These are phyloP conservation scores for Gnatocerus cornutus DNA, from an alignment of 2,888 invertebrate species.

Conservation along the genomic window DNA sequence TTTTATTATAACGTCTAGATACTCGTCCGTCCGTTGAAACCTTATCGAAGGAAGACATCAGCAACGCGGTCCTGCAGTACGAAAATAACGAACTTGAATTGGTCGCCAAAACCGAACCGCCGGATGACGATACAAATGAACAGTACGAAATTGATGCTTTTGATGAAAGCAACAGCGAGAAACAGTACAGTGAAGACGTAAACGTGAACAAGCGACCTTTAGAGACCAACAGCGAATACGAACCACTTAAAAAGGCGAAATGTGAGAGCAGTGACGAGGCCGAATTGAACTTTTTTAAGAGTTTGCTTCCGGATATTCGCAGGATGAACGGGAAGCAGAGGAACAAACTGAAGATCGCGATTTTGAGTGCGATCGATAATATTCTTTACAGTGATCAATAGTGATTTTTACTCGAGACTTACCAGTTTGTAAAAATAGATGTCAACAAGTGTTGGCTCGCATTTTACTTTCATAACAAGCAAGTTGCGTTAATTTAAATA, in stretches of 20 bases:
- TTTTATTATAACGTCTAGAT: background rate
- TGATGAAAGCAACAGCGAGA: constrained; percentile 3
- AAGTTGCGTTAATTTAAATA: background rate
- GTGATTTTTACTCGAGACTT: background rate
- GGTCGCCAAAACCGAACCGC: background rate
- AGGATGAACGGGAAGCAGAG: constrained; percentile 26
- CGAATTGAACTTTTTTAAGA: constrained; percentile 27
- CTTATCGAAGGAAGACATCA: background rate
- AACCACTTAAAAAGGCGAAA: background rate
- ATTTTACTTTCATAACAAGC: background rate
- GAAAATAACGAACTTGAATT: constrained; percentile 21
- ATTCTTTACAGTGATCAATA: constrained; percentile 19
- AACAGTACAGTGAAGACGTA: constrained; percentile 1
- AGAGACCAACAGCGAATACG: constrained; percentile 1
- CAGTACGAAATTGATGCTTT: background rate
- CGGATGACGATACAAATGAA: background rate
- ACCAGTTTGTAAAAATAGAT: background rate
- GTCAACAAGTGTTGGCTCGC: background rate
- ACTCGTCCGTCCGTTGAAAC: background rate
- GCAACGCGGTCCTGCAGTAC: constrained; percentile 3
- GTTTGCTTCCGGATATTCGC: constrained; percentile 29
- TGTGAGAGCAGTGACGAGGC: constrained; percentile 7
- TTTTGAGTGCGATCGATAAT: constrained; percentile 13
- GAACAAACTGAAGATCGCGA: constrained; percentile 20
- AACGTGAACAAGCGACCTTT: background rate